Conservation (phyloP, 1,140 invertebrate genomes). For the Cheumatopsyche charites region DNA sequence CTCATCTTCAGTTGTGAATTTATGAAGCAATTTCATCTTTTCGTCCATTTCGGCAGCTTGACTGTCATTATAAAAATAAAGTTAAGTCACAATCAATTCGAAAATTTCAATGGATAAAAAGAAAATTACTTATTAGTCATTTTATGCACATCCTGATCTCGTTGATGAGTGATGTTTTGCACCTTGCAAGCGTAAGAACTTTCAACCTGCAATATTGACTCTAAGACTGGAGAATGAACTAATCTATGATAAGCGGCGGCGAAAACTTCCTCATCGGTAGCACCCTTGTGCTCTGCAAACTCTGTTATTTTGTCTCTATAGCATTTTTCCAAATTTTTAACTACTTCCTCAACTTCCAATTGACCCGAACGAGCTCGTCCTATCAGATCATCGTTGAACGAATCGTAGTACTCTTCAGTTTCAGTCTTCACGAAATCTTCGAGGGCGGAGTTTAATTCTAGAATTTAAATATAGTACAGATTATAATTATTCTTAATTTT, state of each 20-base stretch:
- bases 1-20: conserved; percentile 74
- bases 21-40: conserved; percentile 69
- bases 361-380: conserved; percentile 57
- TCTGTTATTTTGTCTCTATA: conserved; percentile 63
- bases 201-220: conserved; percentile 79
- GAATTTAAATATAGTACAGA: conserved; percentile 40
- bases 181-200: conserved; percentile 78
- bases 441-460: conserved; percentile 62
- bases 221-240: conserved; percentile 80
- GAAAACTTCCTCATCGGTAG: conserved; percentile 77
- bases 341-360: conserved; percentile 55
- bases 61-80: conserved; percentile 54
- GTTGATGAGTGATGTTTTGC: conserved; percentile 67
- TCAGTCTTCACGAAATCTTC: conserved; percentile 59
- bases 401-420: conserved; percentile 63
- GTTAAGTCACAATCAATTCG: neutral
- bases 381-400: conserved; percentile 62
- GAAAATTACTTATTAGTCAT: conserved; percentile 65
- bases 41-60: conserved; percentile 81
- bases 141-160: conserved; percentile 69
- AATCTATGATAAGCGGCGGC: conserved; percentile 81
- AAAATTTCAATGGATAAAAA: neutral
- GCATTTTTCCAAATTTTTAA: conserved; percentile 58
- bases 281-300: conserved; percentile 71
- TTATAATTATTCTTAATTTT: neutral